Evolutionary conservation across 2,113 vertebrate genomes (phyloP).

Genomic region (Pelobates fuscus): DNA sequence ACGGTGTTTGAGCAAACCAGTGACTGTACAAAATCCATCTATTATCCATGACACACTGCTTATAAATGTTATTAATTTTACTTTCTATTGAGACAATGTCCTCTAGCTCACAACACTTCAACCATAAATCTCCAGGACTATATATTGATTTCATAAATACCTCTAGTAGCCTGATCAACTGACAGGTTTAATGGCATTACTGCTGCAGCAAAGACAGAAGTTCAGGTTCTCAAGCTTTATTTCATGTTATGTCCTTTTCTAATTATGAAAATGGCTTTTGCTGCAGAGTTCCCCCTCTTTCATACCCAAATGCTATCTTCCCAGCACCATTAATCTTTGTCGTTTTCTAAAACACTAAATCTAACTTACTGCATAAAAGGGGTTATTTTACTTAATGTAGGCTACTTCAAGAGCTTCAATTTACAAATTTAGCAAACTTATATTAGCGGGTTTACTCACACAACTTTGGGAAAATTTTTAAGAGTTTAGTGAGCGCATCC

Average conservation of each 20-base stretch:
- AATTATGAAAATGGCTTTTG: slow-evolving; percentile 28
- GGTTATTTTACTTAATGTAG: too few species aligned
- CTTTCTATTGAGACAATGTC: slow-evolving; percentile 68
- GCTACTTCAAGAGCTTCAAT: too few species aligned
- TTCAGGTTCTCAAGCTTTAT: slow-evolving; percentile 39
- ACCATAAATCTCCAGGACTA: slow-evolving; percentile 64
- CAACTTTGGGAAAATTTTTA: too few species aligned
- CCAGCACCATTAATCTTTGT: neutral
- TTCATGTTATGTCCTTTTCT: slow-evolving; percentile 51
- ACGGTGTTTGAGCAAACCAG: slow-evolving; percentile 37
- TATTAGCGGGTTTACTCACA: too few species aligned
- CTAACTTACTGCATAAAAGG: too few species aligned
- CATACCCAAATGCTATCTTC: neutral
- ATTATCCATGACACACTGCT: slow-evolving; percentile 64
- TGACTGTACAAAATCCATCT: slow-evolving; percentile 56
- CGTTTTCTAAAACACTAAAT: too few species aligned
- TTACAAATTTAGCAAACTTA: too few species aligned
- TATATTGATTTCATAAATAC: slow-evolving; percentile 79
- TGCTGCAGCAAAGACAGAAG: slow-evolving; percentile 51
- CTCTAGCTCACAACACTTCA: slow-evolving; percentile 59
- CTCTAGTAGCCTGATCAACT: slow-evolving; percentile 64
- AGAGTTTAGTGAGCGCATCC: too few species aligned
- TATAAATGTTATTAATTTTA: slow-evolving; percentile 75
- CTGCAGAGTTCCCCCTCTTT: slow-evolving; percentile 20
- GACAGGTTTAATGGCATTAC: slow-evolving; percentile 59